Percentiles rank a stretch among this genome's conserved stretches.
These are phyloP conservation scores for Spea bombifrons DNA, from an alignment of 2,113 vertebrate genomes.

Conservation along the genomic window DNA sequence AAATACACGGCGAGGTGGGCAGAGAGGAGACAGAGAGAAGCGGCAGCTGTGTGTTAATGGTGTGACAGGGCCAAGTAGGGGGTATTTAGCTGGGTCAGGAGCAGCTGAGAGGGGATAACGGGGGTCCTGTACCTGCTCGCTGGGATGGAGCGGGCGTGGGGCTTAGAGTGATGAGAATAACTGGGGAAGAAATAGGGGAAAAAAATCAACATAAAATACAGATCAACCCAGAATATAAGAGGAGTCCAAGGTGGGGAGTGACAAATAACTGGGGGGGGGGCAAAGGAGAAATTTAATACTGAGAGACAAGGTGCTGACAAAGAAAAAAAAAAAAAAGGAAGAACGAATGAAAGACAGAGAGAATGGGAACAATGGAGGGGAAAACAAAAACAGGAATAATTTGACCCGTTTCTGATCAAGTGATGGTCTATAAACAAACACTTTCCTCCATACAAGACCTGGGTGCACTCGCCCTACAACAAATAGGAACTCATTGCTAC, in stretches of 20 bases:
- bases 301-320: constrained; percentile 1
- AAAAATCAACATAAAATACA: constrained; percentile 47
- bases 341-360: neutral
- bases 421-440: too few species aligned
- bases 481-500: too few species aligned
- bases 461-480: too few species aligned
- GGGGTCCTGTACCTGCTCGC: constrained; percentile 87
- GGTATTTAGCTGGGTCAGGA: constrained; percentile 28
- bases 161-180: constrained; percentile 98
- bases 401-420: too few species aligned
- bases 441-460: too few species aligned
- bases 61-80: constrained; percentile 11
- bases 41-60: constrained; percentile 22
- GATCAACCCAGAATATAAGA: constrained; percentile 32
- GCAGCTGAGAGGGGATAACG: constrained; percentile 47
- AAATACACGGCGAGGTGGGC: neutral
- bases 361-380: neutral
- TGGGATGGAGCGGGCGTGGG: constrained; percentile 95
- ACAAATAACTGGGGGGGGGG: neutral
- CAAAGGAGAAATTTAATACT: neutral
- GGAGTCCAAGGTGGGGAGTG: neutral
- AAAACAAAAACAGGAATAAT: neutral
- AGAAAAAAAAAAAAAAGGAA: neutral
- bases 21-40: neutral
- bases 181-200: constrained; percentile 76